A percentile compares a stretch with the other conserved stretches of the same genome.
Evolutionary conservation across 2,888 invertebrate species (phyloP).

Genomic region (Himalopsyche tibetana): DNA sequence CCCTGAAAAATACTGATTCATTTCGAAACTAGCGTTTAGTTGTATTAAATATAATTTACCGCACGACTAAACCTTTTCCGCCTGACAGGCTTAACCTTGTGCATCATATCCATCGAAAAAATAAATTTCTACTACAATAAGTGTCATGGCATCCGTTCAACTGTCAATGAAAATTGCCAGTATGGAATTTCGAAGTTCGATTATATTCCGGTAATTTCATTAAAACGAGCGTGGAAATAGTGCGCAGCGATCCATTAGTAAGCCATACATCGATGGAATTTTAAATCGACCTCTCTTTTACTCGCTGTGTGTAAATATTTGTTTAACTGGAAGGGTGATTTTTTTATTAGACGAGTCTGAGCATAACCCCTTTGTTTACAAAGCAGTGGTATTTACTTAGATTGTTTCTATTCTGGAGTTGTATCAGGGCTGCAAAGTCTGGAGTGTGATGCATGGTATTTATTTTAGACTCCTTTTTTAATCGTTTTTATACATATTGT

Average conservation of each 20-base stretch:
- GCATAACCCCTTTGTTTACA: too few relatives aligned
- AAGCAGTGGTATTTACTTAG: too few relatives aligned
- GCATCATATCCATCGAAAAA: background rate
- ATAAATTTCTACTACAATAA: background rate
- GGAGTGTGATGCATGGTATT: too few relatives aligned
- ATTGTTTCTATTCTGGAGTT: too few relatives aligned
- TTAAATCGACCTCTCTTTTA: background rate
- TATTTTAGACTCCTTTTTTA: too few relatives aligned
- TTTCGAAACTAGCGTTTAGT: background rate
- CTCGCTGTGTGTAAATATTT: background rate
- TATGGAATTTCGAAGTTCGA: background rate
- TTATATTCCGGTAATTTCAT: slow-evolving; percentile 25
- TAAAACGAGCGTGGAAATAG: background rate
- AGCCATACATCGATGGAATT: background rate
- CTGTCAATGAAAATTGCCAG: background rate
- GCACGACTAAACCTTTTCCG: slow-evolving; percentile 5
- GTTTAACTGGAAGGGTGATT: too few relatives aligned
- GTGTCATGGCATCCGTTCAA: background rate
- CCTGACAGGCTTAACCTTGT: background rate
- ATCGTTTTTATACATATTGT: too few relatives aligned
- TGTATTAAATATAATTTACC: background rate
- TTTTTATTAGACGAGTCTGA: too few relatives aligned
- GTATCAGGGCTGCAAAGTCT: too few relatives aligned
- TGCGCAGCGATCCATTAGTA: background rate
- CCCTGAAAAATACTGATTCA: too few relatives aligned